A percentile compares a stretch with the other conserved stretches of the same genome.
Evolutionary conservation across 2,797 vertebrate genomes (phyloP).

Genomic region (Chaunax sp.): DNA sequence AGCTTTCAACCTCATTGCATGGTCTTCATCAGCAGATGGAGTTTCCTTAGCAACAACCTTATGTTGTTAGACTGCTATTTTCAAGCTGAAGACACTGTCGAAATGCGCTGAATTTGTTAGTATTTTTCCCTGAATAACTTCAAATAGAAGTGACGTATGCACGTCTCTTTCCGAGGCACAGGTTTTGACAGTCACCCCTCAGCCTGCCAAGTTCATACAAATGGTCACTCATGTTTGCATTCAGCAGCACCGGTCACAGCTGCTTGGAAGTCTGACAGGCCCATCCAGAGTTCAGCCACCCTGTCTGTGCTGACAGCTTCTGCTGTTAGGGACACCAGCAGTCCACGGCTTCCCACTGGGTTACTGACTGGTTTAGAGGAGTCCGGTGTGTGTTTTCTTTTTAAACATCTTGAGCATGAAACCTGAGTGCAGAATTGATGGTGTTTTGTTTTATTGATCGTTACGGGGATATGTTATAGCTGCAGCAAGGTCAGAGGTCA

Average conservation of each 20-base stretch:
- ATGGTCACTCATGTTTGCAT: slow-evolving; percentile 76
- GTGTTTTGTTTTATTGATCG: slow-evolving; percentile 11
- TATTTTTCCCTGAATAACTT: slow-evolving; percentile 28
- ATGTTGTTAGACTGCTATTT: neutral
- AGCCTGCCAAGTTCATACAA: slow-evolving; percentile 69
- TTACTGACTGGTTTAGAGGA: slow-evolving; percentile 44
- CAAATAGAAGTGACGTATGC: slow-evolving; percentile 16
- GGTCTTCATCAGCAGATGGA: neutral
- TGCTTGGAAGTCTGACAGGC: slow-evolving; percentile 72
- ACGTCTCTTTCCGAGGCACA: slow-evolving; percentile 23
- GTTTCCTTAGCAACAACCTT: neutral
- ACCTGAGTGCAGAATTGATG: slow-evolving; percentile 11
- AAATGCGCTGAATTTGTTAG: neutral
- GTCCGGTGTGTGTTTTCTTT: slow-evolving; percentile 28
- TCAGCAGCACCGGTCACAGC: slow-evolving; percentile 71
- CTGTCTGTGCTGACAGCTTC: slow-evolving; percentile 72
- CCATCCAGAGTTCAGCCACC: slow-evolving; percentile 70
- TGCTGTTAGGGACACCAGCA: slow-evolving; percentile 68
- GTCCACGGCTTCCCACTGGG: slow-evolving; percentile 57
- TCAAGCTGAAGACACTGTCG: no score
- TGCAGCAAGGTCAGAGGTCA: slow-evolving; percentile 8
- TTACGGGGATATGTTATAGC: no score
- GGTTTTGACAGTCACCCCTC: slow-evolving; percentile 68
- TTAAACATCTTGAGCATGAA: slow-evolving; percentile 28
- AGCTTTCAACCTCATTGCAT: neutral